Evolutionary conservation across 2,113 vertebrate genomes (phyloP).

Genomic region (Monopterus albus): DNA sequence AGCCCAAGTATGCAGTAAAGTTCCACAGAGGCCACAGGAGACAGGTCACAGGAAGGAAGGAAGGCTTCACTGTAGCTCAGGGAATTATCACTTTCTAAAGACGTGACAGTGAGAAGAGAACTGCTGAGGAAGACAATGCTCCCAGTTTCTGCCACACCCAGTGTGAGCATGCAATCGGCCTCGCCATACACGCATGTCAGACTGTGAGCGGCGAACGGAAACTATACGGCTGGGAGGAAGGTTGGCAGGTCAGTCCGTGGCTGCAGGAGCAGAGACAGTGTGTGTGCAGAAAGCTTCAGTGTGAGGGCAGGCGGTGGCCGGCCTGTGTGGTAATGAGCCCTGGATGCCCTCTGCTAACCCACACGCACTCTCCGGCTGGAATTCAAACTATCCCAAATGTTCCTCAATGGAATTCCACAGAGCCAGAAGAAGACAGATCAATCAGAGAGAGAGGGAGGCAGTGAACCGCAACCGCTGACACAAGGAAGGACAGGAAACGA

Average conservation of each 20-base stretch:
- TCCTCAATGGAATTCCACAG: conserved; percentile 80
- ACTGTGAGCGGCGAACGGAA: neutral
- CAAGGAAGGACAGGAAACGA: conserved; percentile 30
- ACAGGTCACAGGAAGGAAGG: conserved; percentile 8
- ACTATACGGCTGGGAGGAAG: conserved; percentile 22
- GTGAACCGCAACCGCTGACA: conserved; percentile 27
- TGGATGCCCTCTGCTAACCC: conserved; percentile 49
- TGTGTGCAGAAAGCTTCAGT: conserved; percentile 1
- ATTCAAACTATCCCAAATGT: conserved; percentile 79
- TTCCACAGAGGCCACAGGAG: conserved; percentile 52
- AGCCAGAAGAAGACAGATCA: conserved; percentile 70
- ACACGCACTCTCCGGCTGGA: conserved; percentile 63
- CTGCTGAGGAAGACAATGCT: conserved; percentile 10
- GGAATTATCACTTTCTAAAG: conserved; percentile 17
- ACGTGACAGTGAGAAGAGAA: conserved; percentile 2
- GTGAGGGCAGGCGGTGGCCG: conserved; percentile 10
- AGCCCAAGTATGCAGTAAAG: conserved; percentile 54
- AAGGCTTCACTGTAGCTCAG: neutral
- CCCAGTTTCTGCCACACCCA: conserved; percentile 36
- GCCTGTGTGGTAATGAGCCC: conserved; percentile 34
- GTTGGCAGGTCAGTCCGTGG: conserved; percentile 1
- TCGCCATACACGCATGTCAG: neutral
- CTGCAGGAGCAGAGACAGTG: conserved; percentile 12
- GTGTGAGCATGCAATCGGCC: neutral
- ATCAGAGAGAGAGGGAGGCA: conserved; percentile 38